Conservation (phyloP, 2,888 invertebrate species). For the Synanthedon vespiformis region DNA sequence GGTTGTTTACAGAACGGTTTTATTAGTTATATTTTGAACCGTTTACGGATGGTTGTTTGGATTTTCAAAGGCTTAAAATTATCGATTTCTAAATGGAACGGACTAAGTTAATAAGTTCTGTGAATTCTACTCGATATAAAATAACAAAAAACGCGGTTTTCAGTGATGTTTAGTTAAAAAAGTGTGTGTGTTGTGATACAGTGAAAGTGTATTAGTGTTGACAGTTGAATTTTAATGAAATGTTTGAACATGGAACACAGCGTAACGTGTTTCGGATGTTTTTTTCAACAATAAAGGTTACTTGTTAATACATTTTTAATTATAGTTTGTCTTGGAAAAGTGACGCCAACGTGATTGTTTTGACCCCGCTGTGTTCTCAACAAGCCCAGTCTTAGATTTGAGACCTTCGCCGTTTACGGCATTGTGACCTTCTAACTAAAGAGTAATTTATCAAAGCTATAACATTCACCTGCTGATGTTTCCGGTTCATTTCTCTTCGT, state of each 20-base stretch:
- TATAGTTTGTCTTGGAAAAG: not conserved
- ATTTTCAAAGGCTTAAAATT: constrained; percentile 16
- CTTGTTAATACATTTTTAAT: constrained; percentile 1
- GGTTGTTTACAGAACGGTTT: constrained; percentile 50
- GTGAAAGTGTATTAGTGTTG: constrained; percentile 58
- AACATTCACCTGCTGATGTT: not conserved
- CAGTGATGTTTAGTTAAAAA: not conserved
- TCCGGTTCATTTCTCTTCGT: not conserved
- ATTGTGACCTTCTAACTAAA: not conserved
- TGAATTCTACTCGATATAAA: not conserved
- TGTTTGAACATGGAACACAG: constrained; percentile 1
- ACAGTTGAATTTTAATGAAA: constrained; percentile 27
- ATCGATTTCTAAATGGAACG: constrained; percentile 33
- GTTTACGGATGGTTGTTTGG: constrained; percentile 22
- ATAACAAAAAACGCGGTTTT: not conserved
- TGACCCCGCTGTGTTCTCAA: constrained; percentile 26
- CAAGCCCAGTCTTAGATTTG: constrained; percentile 19
- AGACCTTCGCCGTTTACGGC: not conserved
- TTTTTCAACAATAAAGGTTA: constrained; percentile 3
- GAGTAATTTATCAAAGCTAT: not conserved
- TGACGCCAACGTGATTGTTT: constrained; percentile 12
- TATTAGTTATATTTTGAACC: constrained; percentile 53
- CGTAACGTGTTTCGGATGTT: not conserved
- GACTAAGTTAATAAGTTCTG: constrained; percentile 9
- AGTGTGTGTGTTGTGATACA: constrained; percentile 5